phyloP scores from a whole-genome alignment of 2,113 vertebrate genomes.

The Gymnogyps californianus region DNA sequence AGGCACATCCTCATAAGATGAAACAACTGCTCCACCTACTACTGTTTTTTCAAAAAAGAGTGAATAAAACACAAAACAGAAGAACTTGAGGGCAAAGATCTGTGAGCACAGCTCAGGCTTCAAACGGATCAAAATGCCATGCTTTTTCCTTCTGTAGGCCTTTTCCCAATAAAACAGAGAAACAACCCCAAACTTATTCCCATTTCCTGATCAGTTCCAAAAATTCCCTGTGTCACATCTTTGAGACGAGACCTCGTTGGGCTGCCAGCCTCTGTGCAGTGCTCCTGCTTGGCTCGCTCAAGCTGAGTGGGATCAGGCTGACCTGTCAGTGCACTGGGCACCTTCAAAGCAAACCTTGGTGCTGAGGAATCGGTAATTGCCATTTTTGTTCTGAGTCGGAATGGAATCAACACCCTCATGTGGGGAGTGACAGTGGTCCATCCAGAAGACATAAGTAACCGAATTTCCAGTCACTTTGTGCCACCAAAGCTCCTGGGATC shows the following conservation, averaged over 20 bases:
- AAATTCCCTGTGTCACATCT: fast-evolving
- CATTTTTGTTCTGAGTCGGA: background rate
- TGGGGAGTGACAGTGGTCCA: fast-evolving
- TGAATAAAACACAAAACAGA: background rate
- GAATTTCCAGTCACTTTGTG: background rate
- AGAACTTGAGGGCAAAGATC: background rate
- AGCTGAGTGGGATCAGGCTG: background rate
- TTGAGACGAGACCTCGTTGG: background rate
- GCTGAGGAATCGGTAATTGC: fast-evolving
- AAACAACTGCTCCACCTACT: background rate
- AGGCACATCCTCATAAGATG: background rate
- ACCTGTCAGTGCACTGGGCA: fast-evolving
- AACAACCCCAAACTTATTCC: no score
- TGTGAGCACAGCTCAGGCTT: fast-evolving
- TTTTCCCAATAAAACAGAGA: background rate
- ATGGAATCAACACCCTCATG: fast-evolving
- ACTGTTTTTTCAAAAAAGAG: no score
- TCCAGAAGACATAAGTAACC: background rate
- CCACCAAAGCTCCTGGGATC: background rate
- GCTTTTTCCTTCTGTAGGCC: background rate
- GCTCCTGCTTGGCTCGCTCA: background rate
- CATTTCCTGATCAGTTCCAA: background rate
- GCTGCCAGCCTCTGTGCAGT: background rate
- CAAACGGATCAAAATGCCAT: fast-evolving
- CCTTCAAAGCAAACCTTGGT: background rate